These are phyloP conservation scores for Coregonus sp. DNA, from an alignment of 2,797 vertebrate species.

Conservation along the genomic window DNA sequence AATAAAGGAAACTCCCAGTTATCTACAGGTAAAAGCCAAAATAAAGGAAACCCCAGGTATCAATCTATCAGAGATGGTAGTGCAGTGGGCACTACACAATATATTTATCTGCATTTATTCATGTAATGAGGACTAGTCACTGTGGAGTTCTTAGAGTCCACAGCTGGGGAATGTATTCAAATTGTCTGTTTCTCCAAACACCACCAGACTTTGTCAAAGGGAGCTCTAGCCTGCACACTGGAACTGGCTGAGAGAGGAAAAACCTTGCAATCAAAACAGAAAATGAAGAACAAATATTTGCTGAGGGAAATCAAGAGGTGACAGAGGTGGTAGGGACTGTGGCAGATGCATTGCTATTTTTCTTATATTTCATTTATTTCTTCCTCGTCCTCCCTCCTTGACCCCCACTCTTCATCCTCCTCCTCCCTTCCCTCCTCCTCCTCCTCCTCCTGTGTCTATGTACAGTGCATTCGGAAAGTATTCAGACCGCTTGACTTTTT, in stretches of 20 bases:
- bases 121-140: neutral
- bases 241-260: neutral
- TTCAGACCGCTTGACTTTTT: too few relatives aligned
- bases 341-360: neutral
- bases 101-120: neutral
- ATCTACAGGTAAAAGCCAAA: too few relatives aligned
- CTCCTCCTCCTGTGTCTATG: slow-evolving; percentile 8
- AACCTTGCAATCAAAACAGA: slow-evolving; percentile 18
- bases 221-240: neutral
- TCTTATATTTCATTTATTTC: neutral
- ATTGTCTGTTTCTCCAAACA: neutral
- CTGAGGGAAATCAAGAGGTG: slow-evolving; percentile 17
- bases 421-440: neutral
- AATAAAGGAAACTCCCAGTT: too few relatives aligned
- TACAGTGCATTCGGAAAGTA: too few relatives aligned
- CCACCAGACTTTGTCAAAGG: neutral
- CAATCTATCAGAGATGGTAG: neutral
- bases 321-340: slow-evolving; percentile 14
- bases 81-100: neutral
- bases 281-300: slow-evolving; percentile 28
- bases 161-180: slow-evolving; percentile 1
- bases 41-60: neutral
- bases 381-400: too few relatives aligned
- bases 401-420: too few relatives aligned
- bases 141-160: neutral